A percentile compares a stretch with the other conserved stretches of the same genome.
Conservation (phyloP, 2,888 invertebrate genomes). For the Helobdella robusta region DNA sequence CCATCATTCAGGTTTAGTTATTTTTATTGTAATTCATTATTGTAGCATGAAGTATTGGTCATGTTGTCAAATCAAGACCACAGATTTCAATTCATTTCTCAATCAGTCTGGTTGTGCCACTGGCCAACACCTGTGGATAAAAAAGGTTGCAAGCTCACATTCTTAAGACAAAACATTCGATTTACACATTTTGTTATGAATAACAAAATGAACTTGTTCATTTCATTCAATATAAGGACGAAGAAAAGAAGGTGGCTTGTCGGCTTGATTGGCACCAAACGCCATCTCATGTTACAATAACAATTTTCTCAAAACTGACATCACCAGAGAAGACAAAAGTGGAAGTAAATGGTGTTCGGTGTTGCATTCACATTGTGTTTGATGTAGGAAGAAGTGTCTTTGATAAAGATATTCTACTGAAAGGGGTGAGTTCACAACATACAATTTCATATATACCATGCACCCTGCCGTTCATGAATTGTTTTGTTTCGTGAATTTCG, state of each 20-base stretch:
- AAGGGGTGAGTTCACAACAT: slow-evolving; percentile 27
- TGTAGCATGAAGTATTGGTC: slow-evolving; percentile 79
- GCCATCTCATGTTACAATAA: slow-evolving; percentile 68
- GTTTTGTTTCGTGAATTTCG: no score
- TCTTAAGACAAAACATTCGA: neutral
- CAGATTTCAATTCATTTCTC: slow-evolving; percentile 84
- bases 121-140: slow-evolving; percentile 76
- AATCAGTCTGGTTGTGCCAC: slow-evolving; percentile 78
- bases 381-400: slow-evolving; percentile 58
- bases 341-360: slow-evolving; percentile 71
- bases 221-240: slow-evolving; percentile 26
- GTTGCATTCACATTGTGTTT: slow-evolving; percentile 67
- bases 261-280: slow-evolving; percentile 95
- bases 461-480: no score
- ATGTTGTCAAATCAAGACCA: slow-evolving; percentile 82
- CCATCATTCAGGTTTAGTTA: neutral
- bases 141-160: slow-evolving; percentile 51
- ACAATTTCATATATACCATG: no score
- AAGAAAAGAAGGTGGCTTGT: slow-evolving; percentile 53
- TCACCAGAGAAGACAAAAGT: slow-evolving; percentile 66
- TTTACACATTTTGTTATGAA: no score
- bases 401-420: slow-evolving; percentile 56
- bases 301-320: slow-evolving; percentile 82
- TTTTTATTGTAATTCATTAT: slow-evolving; percentile 21
- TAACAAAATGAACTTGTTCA: neutral